A percentile compares a stretch with the other conserved stretches of the same genome.
These are phyloP conservation scores for Cepaea nemoralis DNA, from an alignment of 1,140 invertebrate genomes.

Conservation along the genomic window DNA sequence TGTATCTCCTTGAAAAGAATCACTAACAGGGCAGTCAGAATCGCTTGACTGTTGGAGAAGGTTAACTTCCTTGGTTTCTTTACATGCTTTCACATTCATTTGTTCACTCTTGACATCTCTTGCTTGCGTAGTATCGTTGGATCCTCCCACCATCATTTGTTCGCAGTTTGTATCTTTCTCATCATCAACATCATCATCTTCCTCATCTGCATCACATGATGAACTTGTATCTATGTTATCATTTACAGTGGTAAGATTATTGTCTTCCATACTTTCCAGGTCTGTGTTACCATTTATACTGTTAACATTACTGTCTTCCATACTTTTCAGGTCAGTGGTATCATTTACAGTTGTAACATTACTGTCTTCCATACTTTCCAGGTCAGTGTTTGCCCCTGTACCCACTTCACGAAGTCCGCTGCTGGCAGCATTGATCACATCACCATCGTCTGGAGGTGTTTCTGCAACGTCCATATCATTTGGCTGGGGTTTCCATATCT, in stretches of 20 bases:
- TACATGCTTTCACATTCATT: neutral
- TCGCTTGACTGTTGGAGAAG: neutral
- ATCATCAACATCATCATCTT: slow-evolving; percentile 21
- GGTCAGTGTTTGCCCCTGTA: too few relatives aligned
- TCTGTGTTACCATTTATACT: neutral
- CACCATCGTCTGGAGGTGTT: neutral
- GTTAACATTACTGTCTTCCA: neutral
- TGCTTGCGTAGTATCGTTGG: too few relatives aligned
- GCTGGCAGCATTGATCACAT: neutral
- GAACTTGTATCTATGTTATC: neutral
- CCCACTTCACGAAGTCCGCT: too few relatives aligned
- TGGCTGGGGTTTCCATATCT: too few relatives aligned
- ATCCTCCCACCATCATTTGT: too few relatives aligned
- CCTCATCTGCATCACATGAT: slow-evolving; percentile 21
- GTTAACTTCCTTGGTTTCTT: slow-evolving; percentile 16
- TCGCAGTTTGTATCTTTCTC: neutral
- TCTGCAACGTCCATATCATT: neutral
- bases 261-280: neutral
- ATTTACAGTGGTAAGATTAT: neutral
- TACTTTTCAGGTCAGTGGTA: neutral
- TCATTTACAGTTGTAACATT: neutral
- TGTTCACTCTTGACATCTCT: too few relatives aligned
- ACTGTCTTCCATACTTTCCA: neutral
- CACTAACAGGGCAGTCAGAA: neutral
- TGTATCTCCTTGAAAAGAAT: neutral